Base-by-base conservation (phyloP, 2,888 invertebrate species). In the Philopedon plagiatum region DNA sequence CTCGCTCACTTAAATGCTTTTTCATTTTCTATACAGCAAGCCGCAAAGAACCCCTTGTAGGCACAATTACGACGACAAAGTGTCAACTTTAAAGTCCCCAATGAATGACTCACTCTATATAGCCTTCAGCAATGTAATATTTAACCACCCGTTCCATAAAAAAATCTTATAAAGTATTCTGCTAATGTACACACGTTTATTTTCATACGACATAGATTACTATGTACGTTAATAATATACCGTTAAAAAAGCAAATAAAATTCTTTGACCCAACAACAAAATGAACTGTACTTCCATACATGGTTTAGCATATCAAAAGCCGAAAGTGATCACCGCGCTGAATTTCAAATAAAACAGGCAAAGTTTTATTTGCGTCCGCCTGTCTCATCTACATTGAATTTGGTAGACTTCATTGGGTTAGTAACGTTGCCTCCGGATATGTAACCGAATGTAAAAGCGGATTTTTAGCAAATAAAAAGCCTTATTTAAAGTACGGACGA, bases 371-470 rank as follows among this genome's bases (percentile, higher is more conserved):
- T 82, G 81, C 80, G 80, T 81, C 81, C 81, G 81, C 79, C 81
- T 82, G 83, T 83, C 82, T 82, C 81, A 82, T 83, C 82, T 81
- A 82, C 83, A 83, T 83, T 83, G 81, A 82, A 81, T 83, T 83
- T 82, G 83, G 82, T 80, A 81, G 80, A 81, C 80, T 83, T 82
- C 82, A 81, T 83, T 78, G 82, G 81, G 81, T 83, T 83, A 82
- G 82, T 77, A 65, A 63, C 66, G 67, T 71, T 54, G 74, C 74
- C 71, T 19, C 71, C 66, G 71, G 74, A 71, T 71, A 74, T 74
- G 74, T 74, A 67, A 62, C 71, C 69, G 73, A 73, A 73, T 73
- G 65, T 69, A 69, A 73, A 73, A 73, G 73, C 73, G 73, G 69
- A 73, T 73, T 73, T 73, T 73, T 65, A 51, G 23, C 44, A 57